A percentile compares a stretch with the other conserved stretches of the same genome.
Evolutionary conservation across 2,888 invertebrate species (phyloP).

Genomic region (Morpho deidamia): DNA sequence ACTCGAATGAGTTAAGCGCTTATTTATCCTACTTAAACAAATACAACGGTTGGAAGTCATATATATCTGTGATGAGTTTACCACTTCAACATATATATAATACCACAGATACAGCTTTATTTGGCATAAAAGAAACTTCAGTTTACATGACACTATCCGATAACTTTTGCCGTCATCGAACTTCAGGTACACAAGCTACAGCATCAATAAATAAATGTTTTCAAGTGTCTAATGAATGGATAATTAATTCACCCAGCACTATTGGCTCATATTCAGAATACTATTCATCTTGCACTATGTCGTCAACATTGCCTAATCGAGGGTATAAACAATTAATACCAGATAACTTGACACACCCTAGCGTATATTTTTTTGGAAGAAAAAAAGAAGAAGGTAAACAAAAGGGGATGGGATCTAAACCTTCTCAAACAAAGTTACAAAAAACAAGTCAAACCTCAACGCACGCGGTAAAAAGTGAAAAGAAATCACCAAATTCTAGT

Average conservation of each 20-base stretch:
- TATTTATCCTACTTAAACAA: too few relatives aligned
- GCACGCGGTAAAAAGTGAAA: slow-evolving; percentile 21
- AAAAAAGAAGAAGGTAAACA: slow-evolving; percentile 36
- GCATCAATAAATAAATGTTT: slow-evolving; percentile 66
- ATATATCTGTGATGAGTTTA: slow-evolving; percentile 2
- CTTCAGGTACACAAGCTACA: slow-evolving; percentile 63
- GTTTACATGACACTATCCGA: slow-evolving; percentile 56
- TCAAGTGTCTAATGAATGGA: slow-evolving; percentile 37
- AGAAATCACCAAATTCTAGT: slow-evolving; percentile 13
- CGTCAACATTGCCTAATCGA: slow-evolving; percentile 23
- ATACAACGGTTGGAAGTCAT: neutral
- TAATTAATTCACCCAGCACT: slow-evolving; percentile 9
- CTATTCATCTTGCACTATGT: slow-evolving; percentile 32
- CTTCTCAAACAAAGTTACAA: slow-evolving; percentile 27
- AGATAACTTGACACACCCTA: slow-evolving; percentile 34
- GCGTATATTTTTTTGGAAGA: slow-evolving; percentile 53
- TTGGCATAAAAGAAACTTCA: slow-evolving; percentile 42
- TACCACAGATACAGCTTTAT: slow-evolving; percentile 22
- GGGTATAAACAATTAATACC: slow-evolving; percentile 21
- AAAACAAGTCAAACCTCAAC: slow-evolving; percentile 27
- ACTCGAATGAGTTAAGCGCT: too few relatives aligned
- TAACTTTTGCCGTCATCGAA: slow-evolving; percentile 33
- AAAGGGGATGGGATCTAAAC: slow-evolving; percentile 51
- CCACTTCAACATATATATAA: neutral
- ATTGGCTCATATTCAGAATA: slow-evolving; percentile 26